Base-by-base conservation (phyloP, 2,888 invertebrate genomes). In the Archips xylosteana region DNA sequence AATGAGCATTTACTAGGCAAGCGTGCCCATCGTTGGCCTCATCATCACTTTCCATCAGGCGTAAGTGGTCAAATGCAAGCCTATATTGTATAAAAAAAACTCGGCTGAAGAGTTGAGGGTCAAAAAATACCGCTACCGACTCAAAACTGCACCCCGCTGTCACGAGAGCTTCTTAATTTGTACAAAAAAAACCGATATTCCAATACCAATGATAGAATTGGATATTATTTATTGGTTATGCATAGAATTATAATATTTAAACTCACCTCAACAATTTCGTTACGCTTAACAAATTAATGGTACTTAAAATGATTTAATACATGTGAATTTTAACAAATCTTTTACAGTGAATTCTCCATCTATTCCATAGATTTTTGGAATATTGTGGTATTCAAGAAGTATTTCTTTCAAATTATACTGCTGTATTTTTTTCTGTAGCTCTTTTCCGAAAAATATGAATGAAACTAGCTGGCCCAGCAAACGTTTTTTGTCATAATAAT, bases 271-370 rank as follows among this genome's bases (percentile, higher is more conserved):
- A 85, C 81, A 83, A 86, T 88, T 87, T 87, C 76, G 91, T 82
- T 82, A 85, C 83, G 90, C 83, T 82, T 91, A 89, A 92, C 91
- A 91, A 91, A 92, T 92, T 87, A 85, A 85, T 84, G 81, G 80
- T 81, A 82, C 79, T 89, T 89, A 86, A 83, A 72, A 83, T 82
- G 79, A 82, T 80, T 82, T 86, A 85, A 79, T 75, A 81, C 15
- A 68, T 39, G 39, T 69, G 66, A 49, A 71, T 71, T 71, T 47
- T 62, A 54, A 57, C 66, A 71, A 70, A 54, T 62, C 42, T 23
- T 39, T 60, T 51, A 64, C 61, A 70, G 13, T 70, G 32, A 23
- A 57, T 23, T 34, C 8, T 36, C 3, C 12, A 13, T 66, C 3
- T 15, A 13, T 66, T 42, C 8, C 59, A n/a, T 36, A 15, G 15